phyloP scores from a whole-genome alignment of 2,888 invertebrate genomes.

The Philereme transversata region DNA sequence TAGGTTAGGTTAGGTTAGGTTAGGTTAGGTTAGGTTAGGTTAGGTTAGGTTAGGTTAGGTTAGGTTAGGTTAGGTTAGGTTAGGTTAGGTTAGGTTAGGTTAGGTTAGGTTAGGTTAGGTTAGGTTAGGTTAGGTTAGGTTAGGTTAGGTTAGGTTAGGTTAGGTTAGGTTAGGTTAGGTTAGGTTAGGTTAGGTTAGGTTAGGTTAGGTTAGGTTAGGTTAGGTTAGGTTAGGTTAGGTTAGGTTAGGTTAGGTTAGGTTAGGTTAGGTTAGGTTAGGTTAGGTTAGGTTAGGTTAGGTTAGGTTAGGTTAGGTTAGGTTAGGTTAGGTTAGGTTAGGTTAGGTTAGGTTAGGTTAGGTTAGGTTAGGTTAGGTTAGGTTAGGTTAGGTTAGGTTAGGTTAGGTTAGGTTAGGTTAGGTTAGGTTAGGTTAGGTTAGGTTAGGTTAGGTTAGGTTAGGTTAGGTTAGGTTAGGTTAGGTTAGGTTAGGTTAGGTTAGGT shows the following conservation, averaged over 20 bases:
- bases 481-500: too few relatives aligned
- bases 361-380: slow-evolving; percentile 39
- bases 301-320: slow-evolving; percentile 32
- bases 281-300: slow-evolving; percentile 30
- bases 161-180: too few relatives aligned
- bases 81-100: too few relatives aligned
- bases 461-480: too few relatives aligned
- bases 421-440: slow-evolving; percentile 39
- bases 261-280: slow-evolving; percentile 20
- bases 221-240: slow-evolving; percentile 25
- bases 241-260: slow-evolving; percentile 23
- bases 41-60: too few relatives aligned
- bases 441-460: slow-evolving; percentile 40
- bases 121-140: too few relatives aligned
- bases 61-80: too few relatives aligned
- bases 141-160: too few relatives aligned
- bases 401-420: slow-evolving; percentile 39
- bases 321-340: slow-evolving; percentile 34
- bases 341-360: slow-evolving; percentile 30
- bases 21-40: too few relatives aligned
- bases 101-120: too few relatives aligned
- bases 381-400: slow-evolving; percentile 35
- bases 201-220: slow-evolving; percentile 38
- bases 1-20: too few relatives aligned
- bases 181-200: slow-evolving; percentile 30